Evolutionary conservation across 2,888 invertebrate genomes (phyloP), one percentile per base, ranked within the genome.

Genomic region (Cynaeus angustus): DNA sequence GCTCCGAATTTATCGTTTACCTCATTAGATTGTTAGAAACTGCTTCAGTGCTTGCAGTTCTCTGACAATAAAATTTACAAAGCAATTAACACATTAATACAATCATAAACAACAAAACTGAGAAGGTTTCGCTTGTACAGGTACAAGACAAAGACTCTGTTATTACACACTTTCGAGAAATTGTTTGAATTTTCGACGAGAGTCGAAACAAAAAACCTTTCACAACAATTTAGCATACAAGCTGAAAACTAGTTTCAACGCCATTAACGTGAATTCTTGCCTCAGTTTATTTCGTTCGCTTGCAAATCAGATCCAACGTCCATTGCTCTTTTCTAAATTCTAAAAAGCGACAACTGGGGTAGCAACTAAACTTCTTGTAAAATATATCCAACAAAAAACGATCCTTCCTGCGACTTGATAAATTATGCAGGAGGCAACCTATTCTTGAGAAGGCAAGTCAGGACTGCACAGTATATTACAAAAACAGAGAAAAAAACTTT

Each of bases 311-410:
- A 43, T 41, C 41, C 56, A 10, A 26, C 56, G 56, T 43, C 56
- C 56, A 56, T 56, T 26, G 38, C 56, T 43, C 56, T 56, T n/a
- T 52, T 56, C 56, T 12, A 43, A 56, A 56, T 56, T 56, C 56
- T 56, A 41, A 56, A 26, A 56, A 41, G 41, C 56, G 56, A 56
- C 56, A 43, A 56, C 56, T 56, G 12, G 55, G 55, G 16, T 55
- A 55, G 55, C 55, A 38, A 38, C 55, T 55, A 55, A 55, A 56
- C 41, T 43, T 56, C 26, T 56, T 56, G 37, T 56, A 56, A 56
- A 56, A 56, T 56, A 56, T 56, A 56, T 56, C 56, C 41, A 41
- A 56, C 38, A 56, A 56, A 56, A 56, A 56, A 41, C 56, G 56
- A 56, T 56, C 56, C 41, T 56, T 56, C 43, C 41, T 56, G 43